phyloP scores from a whole-genome alignment of 2,888 invertebrate genomes.

The Exocentrus adspersus region DNA sequence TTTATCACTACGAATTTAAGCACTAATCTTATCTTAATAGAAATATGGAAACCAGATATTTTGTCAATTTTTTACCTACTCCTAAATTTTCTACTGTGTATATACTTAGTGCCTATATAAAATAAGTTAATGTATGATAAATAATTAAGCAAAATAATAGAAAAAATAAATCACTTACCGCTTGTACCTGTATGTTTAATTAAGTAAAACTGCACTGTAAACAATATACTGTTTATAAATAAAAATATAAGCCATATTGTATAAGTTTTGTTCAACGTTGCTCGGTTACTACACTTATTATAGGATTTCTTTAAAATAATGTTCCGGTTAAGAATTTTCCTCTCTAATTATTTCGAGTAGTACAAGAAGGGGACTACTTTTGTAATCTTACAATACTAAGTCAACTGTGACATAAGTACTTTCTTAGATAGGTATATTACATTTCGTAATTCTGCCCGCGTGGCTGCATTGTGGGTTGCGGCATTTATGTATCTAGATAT shows the following conservation, averaged over 20 bases:
- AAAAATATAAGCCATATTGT: slow-evolving; percentile 18
- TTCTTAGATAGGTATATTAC: no score
- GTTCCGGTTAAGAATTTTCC: slow-evolving; percentile 31
- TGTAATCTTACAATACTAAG: slow-evolving; percentile 16
- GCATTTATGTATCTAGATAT: no score
- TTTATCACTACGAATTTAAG: no score
- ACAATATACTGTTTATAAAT: slow-evolving; percentile 14
- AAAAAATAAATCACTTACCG: no score
- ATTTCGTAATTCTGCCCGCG: slow-evolving; percentile 30
- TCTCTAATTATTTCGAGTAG: slow-evolving; percentile 29
- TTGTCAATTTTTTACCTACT: no score
- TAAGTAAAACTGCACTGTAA: slow-evolving; percentile 21
- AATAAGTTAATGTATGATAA: no score
- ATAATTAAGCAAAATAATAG: no score
- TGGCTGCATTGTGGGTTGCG: slow-evolving; percentile 28
- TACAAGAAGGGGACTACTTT: slow-evolving; percentile 17
- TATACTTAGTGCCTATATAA: no score
- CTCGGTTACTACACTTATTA: slow-evolving; percentile 15
- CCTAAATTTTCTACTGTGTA: no score
- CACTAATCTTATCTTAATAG: no score
- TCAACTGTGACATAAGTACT: slow-evolving; percentile 22
- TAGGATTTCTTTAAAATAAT: slow-evolving; percentile 27
- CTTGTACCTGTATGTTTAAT: slow-evolving; percentile 1
- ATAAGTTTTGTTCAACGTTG: slow-evolving; percentile 18
- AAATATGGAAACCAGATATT: no score